These are phyloP conservation scores for Thecophora atra DNA, from an alignment of 2,888 invertebrate genomes.

Conservation along the genomic window DNA sequence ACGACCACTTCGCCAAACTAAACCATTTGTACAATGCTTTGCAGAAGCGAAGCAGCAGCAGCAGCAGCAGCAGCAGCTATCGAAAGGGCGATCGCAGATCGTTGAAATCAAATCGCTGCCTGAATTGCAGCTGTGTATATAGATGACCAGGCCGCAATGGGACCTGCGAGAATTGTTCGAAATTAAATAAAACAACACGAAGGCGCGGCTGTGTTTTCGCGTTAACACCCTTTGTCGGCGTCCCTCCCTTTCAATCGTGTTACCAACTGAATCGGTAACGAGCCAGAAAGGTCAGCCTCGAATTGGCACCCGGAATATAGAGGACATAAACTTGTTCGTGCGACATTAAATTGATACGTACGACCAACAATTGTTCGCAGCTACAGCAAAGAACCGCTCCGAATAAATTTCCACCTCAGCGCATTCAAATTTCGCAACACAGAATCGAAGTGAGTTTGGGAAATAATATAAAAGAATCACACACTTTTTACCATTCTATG, in stretches of 20 bases:
- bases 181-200: slow-evolving; percentile 27
- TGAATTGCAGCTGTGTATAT: slow-evolving; percentile 5
- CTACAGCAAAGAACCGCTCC: background rate
- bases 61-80: slow-evolving; percentile 11
- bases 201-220: slow-evolving; percentile 57
- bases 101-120: slow-evolving; percentile 32
- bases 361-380: background rate
- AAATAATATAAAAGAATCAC: no score
- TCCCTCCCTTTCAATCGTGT: slow-evolving; percentile 26
- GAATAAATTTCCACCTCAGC: slow-evolving; percentile 30
- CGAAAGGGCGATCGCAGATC: slow-evolving; percentile 32
- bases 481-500: no score
- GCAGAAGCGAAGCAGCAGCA: slow-evolving; percentile 25
- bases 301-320: background rate
- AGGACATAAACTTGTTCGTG: slow-evolving; percentile 16
- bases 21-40: slow-evolving; percentile 3
- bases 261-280: slow-evolving; percentile 29
- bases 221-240: slow-evolving; percentile 62
- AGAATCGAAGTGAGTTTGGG: no score
- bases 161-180: slow-evolving; percentile 29
- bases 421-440: background rate
- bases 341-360: background rate
- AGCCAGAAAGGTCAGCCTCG: slow-evolving; percentile 28
- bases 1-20: slow-evolving; percentile 17
- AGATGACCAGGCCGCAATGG: background rate